phyloP scores from a whole-genome alignment of 2,888 invertebrate species.

The Apantesis nais region DNA sequence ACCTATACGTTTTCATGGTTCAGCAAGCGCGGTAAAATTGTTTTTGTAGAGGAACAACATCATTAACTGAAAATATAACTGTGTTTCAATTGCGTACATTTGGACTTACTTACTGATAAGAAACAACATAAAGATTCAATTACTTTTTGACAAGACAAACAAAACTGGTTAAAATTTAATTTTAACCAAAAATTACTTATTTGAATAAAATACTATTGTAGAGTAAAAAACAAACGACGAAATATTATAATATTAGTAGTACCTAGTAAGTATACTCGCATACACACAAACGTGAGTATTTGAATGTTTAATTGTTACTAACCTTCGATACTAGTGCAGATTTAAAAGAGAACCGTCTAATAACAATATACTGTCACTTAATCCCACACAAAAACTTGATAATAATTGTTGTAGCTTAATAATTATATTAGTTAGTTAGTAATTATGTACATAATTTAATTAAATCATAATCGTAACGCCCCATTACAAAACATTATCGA shows the following conservation, averaged over 20 bases:
- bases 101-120: neutral
- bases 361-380: neutral
- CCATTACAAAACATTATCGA: neutral
- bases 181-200: neutral
- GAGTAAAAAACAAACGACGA: neutral
- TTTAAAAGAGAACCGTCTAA: neutral
- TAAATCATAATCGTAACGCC: neutral
- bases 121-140: neutral
- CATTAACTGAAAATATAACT: slow-evolving; percentile 1
- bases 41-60: slow-evolving; percentile 3
- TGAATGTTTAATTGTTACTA: neutral
- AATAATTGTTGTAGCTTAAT: no score
- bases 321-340: neutral
- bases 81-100: neutral
- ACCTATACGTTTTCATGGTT: slow-evolving; percentile 22
- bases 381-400: neutral
- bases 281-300: neutral
- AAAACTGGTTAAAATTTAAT: neutral
- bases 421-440: no score
- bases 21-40: slow-evolving; percentile 1
- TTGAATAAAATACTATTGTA: neutral
- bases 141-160: neutral
- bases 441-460: neutral
- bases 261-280: neutral
- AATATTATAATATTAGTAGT: neutral